Evolutionary conservation across 1,140 invertebrate genomes (phyloP).

Genomic region (Nixonia krombeini): DNA sequence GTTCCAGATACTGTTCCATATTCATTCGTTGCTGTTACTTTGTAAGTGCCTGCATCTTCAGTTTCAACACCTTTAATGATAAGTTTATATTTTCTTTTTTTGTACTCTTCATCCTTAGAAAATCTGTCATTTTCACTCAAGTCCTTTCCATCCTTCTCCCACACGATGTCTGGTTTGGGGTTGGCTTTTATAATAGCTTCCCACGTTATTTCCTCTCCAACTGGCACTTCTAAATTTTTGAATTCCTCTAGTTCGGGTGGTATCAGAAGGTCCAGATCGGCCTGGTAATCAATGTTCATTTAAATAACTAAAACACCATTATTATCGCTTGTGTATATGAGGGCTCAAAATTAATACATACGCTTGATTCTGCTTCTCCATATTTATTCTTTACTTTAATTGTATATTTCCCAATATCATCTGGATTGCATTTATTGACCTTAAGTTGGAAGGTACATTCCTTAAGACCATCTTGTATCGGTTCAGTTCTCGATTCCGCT

Average conservation of each 20-base stretch:
- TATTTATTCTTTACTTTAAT: constrained; percentile 85
- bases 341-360: constrained; percentile 42
- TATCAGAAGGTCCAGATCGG: constrained; percentile 81
- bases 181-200: constrained; percentile 82
- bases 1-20: constrained; percentile 80
- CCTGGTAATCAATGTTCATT: constrained; percentile 60
- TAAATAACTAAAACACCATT: not conserved
- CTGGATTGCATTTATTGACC: constrained; percentile 78
- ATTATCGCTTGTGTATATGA: not conserved
- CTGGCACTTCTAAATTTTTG: constrained; percentile 79
- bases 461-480: constrained; percentile 81
- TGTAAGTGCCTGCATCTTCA: constrained; percentile 86
- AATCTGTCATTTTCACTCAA: constrained; percentile 74
- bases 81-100: constrained; percentile 78
- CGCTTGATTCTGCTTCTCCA: constrained; percentile 78
- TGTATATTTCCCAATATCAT: constrained; percentile 86
- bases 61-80: constrained; percentile 78
- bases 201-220: constrained; percentile 81
- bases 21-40: constrained; percentile 81
- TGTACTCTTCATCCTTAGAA: constrained; percentile 76
- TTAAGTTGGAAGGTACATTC: constrained; percentile 81
- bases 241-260: constrained; percentile 82
- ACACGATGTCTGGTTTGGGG: constrained; percentile 83
- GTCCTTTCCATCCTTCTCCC: constrained; percentile 78
- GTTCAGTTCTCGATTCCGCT: constrained; percentile 74